A percentile compares a stretch with the other conserved stretches of the same genome.
These are phyloP conservation scores for Drosophila parthenogenetica DNA, from an alignment of 2,888 invertebrate species.

Conservation along the genomic window DNA sequence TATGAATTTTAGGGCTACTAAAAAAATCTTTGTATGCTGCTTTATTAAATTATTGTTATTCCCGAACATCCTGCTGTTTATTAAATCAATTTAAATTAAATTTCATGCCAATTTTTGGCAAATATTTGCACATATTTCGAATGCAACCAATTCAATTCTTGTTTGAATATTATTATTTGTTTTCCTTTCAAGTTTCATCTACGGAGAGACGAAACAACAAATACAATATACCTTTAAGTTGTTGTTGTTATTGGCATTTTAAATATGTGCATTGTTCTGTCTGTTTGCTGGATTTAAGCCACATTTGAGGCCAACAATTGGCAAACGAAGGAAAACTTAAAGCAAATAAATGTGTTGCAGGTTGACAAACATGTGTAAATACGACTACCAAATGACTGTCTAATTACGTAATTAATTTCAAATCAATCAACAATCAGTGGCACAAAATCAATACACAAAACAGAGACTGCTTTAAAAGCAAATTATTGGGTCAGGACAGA, in stretches of 20 bases:
- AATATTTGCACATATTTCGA: slow-evolving; percentile 31
- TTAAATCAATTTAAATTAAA: no score
- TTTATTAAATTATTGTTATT: no score
- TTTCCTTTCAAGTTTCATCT: not conserved
- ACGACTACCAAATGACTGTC: slow-evolving; percentile 45
- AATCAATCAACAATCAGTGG: slow-evolving; percentile 11
- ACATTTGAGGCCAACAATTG: no score
- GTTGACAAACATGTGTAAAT: slow-evolving; percentile 19
- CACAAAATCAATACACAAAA: not conserved
- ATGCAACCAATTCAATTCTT: slow-evolving; percentile 14
- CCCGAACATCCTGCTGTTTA: no score
- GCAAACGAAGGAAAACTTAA: not conserved
- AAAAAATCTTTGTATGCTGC: no score
- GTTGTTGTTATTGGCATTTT: slow-evolving; percentile 8
- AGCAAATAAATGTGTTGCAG: slow-evolving; percentile 33
- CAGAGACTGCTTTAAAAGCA: not conserved
- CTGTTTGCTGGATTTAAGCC: slow-evolving; percentile 7
- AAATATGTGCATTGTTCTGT: slow-evolving; percentile 17
- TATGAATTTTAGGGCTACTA: no score
- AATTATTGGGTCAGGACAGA: no score
- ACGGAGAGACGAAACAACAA: not conserved
- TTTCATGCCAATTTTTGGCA: no score
- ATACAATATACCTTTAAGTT: not conserved
- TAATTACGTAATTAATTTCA: slow-evolving; percentile 44
- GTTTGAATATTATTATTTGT: slow-evolving; percentile 15